Evolutionary conservation across 2,888 invertebrate species (phyloP), one percentile per base, ranked within the genome.

Genomic region (Synergus laeviventris): DNA sequence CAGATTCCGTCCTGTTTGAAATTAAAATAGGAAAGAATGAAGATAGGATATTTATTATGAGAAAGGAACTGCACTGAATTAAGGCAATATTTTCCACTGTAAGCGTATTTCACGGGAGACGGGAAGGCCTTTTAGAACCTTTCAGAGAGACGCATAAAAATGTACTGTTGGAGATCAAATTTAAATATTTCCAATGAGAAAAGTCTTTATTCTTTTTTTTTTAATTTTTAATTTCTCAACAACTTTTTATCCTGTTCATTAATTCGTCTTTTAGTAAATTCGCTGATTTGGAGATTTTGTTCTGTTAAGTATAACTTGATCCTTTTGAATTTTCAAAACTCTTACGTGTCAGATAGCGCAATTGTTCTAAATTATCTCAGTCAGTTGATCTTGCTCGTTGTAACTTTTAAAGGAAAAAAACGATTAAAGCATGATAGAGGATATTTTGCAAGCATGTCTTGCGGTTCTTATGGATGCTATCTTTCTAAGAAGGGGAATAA

Each of bases 331-430:
- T 78, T 80, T 89, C 90, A 90, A 90, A 90, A 90, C 90, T 90
- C 90, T 90, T 90, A 89, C 87, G 84, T 88, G 90, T 90, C 90
- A 90, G 90, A 90, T 89, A 89, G 85, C 21, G 76, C 59, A 70
- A 78, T 77, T 76, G 56, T 75, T 78, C 74, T 21, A 42, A 39
- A n/a, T 9, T 56, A 61, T 62, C 11, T 18, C 39, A 16, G 9
- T 18, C 39, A 16, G 9, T 1, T 38, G 9, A 39, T 62, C 39
- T 62, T n/a, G 18, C 1, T 64, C 21, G 18, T 21, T 64, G 39
- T 1, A 18, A 64, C 42, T 39, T 64, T 42, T 64, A 18, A 21
- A 64, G 38, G 9, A 64, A 21, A 39, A 73, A 70, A 45, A 56
- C 62, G 54, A 66, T 60, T n/a, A 77, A n/a, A 80, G 82, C 80